These are phyloP conservation scores for Neopelma chrysocephalum DNA, from an alignment of 2,797 vertebrate genomes.

Conservation along the genomic window DNA sequence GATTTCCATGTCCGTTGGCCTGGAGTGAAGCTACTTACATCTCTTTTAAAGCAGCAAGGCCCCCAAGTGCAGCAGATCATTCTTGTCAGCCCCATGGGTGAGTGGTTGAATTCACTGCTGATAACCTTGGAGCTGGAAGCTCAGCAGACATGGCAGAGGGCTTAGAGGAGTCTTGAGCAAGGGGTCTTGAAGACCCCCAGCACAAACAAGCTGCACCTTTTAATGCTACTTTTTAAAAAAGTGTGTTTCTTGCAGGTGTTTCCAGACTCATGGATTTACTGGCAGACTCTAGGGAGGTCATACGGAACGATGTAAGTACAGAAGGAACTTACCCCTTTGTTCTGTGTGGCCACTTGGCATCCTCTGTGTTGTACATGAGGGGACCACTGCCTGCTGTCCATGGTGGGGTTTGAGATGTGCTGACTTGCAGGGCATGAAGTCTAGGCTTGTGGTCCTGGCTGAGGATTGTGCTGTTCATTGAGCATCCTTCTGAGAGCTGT, in stretches of 20 bases:
- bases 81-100: slow-evolving; percentile 97
- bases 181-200: background rate
- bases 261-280: slow-evolving; percentile 96
- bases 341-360: background rate
- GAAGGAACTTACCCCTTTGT: background rate
- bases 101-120: slow-evolving; percentile 42
- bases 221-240: background rate
- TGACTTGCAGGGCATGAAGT: accelerated
- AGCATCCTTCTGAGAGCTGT: background rate
- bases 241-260: slow-evolving; percentile 81
- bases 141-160: background rate
- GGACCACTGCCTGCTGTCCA: accelerated
- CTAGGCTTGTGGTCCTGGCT: background rate
- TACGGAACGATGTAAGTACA: slow-evolving; percentile 93
- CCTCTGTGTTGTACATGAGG: accelerated
- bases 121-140: background rate
- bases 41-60: slow-evolving; percentile 91
- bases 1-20: slow-evolving; percentile 99
- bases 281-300: slow-evolving; percentile 96
- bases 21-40: slow-evolving; percentile 91
- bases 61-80: slow-evolving; percentile 92
- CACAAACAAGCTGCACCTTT: background rate
- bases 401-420: background rate
- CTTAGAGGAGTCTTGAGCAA: background rate
- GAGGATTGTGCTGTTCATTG: background rate